A percentile compares a stretch with the other conserved stretches of the same genome.
Conservation (phyloP, 2,888 invertebrate genomes). For the Antheraea assamensis region DNA sequence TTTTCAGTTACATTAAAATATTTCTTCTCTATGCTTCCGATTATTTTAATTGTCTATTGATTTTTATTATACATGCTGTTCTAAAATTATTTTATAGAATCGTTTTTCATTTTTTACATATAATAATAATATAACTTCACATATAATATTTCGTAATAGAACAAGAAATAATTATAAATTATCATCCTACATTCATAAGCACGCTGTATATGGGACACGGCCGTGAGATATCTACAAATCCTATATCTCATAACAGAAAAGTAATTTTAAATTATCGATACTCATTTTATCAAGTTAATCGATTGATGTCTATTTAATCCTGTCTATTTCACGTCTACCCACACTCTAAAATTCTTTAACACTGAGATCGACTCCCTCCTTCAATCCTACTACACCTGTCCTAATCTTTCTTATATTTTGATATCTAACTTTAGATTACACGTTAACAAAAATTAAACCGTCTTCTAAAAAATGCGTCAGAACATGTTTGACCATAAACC, state of each 20-base stretch:
- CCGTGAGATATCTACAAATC: background rate
- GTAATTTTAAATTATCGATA: background rate
- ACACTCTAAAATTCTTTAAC: background rate
- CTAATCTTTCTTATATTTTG: background rate
- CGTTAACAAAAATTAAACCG: no score
- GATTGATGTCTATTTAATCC: background rate
- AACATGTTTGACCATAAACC: no score
- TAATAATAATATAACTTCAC: no score
- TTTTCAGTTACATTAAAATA: background rate
- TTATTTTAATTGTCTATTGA: no score
- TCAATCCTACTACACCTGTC: background rate
- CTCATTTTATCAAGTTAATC: background rate
- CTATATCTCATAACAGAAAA: background rate
- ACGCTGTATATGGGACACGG: background rate
- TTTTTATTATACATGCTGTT: no score
- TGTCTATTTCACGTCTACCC: background rate
- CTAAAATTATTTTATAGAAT: no score
- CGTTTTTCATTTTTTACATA: no score
- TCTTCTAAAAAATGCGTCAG: no score
- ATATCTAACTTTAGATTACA: background rate
- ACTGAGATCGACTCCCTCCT: background rate
- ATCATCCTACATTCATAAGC: background rate
- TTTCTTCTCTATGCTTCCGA: background rate
- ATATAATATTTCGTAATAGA: background rate
- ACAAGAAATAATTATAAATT: background rate